Evolutionary conservation across 2,797 vertebrate genomes (phyloP).

Genomic region (Ficedula albicollis): DNA sequence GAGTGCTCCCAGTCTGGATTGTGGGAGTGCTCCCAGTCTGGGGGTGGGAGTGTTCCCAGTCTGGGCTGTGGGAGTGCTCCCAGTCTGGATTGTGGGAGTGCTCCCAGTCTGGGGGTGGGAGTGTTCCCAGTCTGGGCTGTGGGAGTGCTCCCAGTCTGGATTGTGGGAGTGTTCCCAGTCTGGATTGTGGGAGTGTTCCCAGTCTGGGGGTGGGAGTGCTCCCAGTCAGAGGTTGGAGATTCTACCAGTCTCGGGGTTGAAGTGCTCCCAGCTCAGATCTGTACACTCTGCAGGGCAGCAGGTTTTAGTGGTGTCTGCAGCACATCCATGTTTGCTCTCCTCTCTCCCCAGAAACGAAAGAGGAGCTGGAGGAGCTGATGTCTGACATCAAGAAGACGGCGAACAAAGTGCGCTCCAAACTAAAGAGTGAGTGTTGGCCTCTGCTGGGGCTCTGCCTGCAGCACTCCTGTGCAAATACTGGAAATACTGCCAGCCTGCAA

Average conservation of each 20-base stretch:
- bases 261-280: neutral
- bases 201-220: neutral
- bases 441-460: neutral
- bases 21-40: too few species aligned
- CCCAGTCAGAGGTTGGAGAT: neutral
- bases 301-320: neutral
- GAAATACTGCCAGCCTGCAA: neutral
- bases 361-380: constrained; percentile 93
- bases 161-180: too few species aligned
- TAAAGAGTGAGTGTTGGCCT: constrained; percentile 88
- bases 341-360: constrained; percentile 86
- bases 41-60: neutral
- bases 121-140: neutral
- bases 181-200: neutral
- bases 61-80: too few species aligned
- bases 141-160: neutral
- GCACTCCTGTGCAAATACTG: neutral
- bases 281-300: neutral
- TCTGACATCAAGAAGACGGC: constrained; percentile 95
- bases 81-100: neutral
- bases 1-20: too few species aligned
- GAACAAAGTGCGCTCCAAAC: constrained; percentile 95
- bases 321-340: neutral
- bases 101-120: too few species aligned
- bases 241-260: neutral